Conservation (phyloP, 2,888 invertebrate genomes). For the Timema podura region DNA sequence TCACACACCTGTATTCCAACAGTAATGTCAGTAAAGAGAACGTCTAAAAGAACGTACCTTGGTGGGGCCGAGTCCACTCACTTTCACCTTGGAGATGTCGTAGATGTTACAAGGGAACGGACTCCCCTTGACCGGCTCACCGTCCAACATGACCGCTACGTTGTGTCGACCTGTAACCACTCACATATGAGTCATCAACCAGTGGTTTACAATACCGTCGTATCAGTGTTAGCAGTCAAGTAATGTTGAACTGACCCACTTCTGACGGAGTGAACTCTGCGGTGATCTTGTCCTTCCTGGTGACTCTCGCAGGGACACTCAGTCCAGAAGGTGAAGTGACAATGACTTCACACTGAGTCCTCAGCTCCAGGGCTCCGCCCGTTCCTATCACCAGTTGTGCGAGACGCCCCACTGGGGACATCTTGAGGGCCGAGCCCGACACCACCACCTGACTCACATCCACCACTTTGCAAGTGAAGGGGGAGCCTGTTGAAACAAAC, state of each 20-base stretch:
- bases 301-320: conserved; percentile 68
- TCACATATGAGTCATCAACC: background rate
- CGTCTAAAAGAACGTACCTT: conserved; percentile 61
- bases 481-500: conserved; percentile 63
- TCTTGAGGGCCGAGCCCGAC: conserved; percentile 63
- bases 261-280: conserved; percentile 53
- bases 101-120: conserved; percentile 94
- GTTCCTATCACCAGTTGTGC: conserved; percentile 59
- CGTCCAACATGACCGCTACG: conserved; percentile 75
- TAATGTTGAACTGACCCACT: conserved; percentile 43
- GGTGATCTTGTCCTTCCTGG: conserved; percentile 59
- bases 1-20: background rate
- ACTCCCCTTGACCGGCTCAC: conserved; percentile 82
- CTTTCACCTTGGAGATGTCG: conserved; percentile 64
- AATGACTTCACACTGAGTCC: conserved; percentile 48
- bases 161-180: conserved; percentile 66
- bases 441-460: conserved; percentile 61
- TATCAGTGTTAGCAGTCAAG: background rate
- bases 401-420: conserved; percentile 62
- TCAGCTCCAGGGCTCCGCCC: conserved; percentile 41
- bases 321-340: conserved; percentile 82
- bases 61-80: conserved; percentile 48
- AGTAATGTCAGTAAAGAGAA: background rate
- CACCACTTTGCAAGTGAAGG: conserved; percentile 86
- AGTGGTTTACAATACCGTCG: too few species aligned